These are phyloP conservation scores for Phenganax marumi DNA, from an alignment of 92 coral and sea anemone species.

Conservation along the genomic window DNA sequence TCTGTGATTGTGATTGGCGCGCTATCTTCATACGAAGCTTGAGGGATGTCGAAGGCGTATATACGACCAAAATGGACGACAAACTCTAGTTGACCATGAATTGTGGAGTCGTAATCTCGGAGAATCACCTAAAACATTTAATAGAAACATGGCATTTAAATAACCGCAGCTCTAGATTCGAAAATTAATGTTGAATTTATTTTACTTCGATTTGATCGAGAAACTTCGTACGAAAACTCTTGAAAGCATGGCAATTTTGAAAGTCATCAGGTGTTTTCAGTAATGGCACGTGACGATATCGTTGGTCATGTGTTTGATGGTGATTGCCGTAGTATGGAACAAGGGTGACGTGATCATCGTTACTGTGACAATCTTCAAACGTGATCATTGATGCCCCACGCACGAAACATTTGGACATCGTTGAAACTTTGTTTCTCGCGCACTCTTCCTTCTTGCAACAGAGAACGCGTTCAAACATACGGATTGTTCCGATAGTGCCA, in stretches of 20 bases:
- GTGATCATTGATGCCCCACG: conserved; percentile 84
- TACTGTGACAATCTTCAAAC: conserved; percentile 76
- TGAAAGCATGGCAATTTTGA: conserved; percentile 64
- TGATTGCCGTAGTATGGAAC: conserved; percentile 79
- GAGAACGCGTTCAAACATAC: conserved; percentile 73
- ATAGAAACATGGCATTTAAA: neutral
- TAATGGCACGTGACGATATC: conserved; percentile 75
- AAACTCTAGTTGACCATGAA: conserved; percentile 84
- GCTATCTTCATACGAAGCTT: conserved; percentile 84
- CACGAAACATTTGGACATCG: conserved; percentile 89
- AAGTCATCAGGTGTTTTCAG: conserved; percentile 42
- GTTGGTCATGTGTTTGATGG: conserved; percentile 89
- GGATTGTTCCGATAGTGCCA: conserved; percentile 84
- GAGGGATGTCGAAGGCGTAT: conserved; percentile 82
- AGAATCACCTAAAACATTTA: conserved; percentile 52
- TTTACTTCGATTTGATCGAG: conserved; percentile 68
- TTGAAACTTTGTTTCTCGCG: conserved; percentile 61
- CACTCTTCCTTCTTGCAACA: conserved; percentile 70
- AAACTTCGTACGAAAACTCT: conserved; percentile 72
- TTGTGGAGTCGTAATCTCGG: conserved; percentile 68
- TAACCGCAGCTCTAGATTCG: neutral
- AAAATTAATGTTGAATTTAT: neutral
- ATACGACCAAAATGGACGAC: conserved; percentile 86
- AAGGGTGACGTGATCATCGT: conserved; percentile 75
- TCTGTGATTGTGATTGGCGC: conserved; percentile 74